These are phyloP conservation scores for Agrotis puta DNA, from an alignment of 2,888 invertebrate species.

Conservation along the genomic window DNA sequence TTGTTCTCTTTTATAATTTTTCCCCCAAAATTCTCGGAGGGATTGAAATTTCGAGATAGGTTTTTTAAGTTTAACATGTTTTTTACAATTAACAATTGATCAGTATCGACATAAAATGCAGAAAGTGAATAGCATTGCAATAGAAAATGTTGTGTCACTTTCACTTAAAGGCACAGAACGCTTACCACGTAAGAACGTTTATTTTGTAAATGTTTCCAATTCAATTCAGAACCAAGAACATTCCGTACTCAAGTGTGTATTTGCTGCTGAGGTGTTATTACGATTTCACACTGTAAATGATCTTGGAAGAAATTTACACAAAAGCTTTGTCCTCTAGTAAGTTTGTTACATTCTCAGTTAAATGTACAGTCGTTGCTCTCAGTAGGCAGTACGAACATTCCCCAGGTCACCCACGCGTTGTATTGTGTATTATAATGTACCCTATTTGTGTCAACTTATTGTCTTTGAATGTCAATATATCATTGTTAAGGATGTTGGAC, in stretches of 20 bases:
- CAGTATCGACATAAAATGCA: slow-evolving; percentile 6
- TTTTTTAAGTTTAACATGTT: neutral
- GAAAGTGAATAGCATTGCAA: slow-evolving; percentile 7
- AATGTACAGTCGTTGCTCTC: slow-evolving; percentile 47
- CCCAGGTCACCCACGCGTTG: slow-evolving; percentile 66
- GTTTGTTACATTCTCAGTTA: slow-evolving; percentile 50
- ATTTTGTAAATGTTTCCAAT: slow-evolving; percentile 13
- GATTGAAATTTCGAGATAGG: neutral
- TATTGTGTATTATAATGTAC: slow-evolving; percentile 72
- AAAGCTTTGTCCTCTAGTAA: slow-evolving; percentile 35
- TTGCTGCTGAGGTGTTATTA: slow-evolving; percentile 28
- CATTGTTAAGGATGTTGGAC: slow-evolving; percentile 68
- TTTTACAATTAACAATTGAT: slow-evolving; percentile 13
- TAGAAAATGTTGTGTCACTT: slow-evolving; percentile 21
- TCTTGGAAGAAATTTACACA: slow-evolving; percentile 49
- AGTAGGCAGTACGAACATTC: slow-evolving; percentile 63
- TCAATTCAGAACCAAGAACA: neutral
- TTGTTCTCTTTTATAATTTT: neutral
- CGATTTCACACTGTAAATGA: slow-evolving; percentile 27
- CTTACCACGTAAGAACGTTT: slow-evolving; percentile 16
- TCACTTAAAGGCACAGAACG: slow-evolving; percentile 6
- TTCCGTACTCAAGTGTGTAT: slow-evolving; percentile 10
- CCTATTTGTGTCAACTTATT: slow-evolving; percentile 76
- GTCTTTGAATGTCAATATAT: slow-evolving; percentile 72
- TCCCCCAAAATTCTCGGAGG: neutral